Evolutionary conservation across 2,888 invertebrate genomes (phyloP).

Genomic region (Lampropteryx suffumata): DNA sequence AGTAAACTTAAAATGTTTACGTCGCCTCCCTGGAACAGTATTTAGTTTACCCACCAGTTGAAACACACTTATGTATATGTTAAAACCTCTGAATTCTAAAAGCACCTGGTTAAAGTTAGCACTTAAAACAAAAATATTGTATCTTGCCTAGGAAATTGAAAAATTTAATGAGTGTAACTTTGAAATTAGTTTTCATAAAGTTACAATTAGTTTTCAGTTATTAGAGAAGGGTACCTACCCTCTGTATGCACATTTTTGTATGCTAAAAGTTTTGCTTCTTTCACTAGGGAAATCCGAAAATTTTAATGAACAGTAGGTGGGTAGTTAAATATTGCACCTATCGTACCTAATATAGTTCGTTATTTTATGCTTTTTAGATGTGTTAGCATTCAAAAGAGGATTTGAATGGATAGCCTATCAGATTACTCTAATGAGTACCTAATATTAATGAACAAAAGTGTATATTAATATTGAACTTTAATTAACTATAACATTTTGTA

Average conservation of each 20-base stretch:
- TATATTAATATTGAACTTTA: too few relatives aligned
- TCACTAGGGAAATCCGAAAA: slow-evolving; percentile 14
- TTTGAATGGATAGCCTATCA: too few relatives aligned
- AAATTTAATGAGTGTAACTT: slow-evolving; percentile 5
- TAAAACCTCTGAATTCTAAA: slow-evolving; percentile 10
- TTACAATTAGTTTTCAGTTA: slow-evolving; percentile 21
- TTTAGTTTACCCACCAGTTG: slow-evolving; percentile 5
- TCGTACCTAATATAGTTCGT: too few relatives aligned
- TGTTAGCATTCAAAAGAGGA: too few relatives aligned
- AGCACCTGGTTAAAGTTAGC: slow-evolving; percentile 7
- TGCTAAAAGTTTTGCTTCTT: slow-evolving; percentile 2
- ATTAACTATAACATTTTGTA: too few relatives aligned
- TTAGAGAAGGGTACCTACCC: not conserved
- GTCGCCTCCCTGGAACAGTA: slow-evolving; percentile 12
- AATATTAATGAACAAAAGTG: too few relatives aligned
- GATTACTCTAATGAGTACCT: too few relatives aligned
- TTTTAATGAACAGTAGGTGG: too few relatives aligned
- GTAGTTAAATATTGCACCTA: too few relatives aligned
- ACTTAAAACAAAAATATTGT: not conserved
- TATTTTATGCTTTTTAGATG: too few relatives aligned
- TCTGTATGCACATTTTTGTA: slow-evolving; percentile 14
- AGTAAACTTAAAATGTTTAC: slow-evolving; percentile 11
- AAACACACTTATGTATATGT: slow-evolving; percentile 24
- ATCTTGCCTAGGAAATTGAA: slow-evolving; percentile 2
- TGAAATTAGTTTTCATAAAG: slow-evolving; percentile 7